Evolutionary conservation across 1,140 invertebrate species (phyloP), one percentile per base, ranked within the genome.

Genomic region (Manduca sexta): DNA sequence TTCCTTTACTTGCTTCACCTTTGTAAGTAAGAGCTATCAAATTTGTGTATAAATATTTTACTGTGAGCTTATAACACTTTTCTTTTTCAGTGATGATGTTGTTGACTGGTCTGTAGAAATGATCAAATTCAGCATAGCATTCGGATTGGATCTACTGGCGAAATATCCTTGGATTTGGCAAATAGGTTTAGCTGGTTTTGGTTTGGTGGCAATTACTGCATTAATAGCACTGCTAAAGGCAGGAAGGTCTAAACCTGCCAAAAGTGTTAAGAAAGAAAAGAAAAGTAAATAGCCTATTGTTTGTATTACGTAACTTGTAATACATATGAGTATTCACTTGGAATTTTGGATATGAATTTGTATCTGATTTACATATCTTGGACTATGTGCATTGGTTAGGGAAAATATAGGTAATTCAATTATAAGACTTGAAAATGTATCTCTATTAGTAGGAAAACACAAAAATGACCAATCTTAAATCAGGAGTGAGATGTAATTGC

Each of bases 1-100:
- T 96, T 15, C 93, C 93, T 48, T 72, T 90, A 16, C 91, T 93
- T 48, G 90, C 92, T 79, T 90, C 90, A 57, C 91, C 92, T 62
- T 94, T 95, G 92, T 94, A 88, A 91, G 91, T 91, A 75, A 65
- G n/a, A n/a, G n/a, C n/a, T 48, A 35, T 35, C n/a, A 35, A 5
- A 12, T 35, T 35, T n/a, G 5, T 35, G 5, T 35, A 1, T n/a
- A n/a, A n/a, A 35, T n/a, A 35, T 35, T 12, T 14, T 11, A 35
- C 8, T 34, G 11, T 34, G 3, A 34, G 33, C 11, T 8, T 4
- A 11, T 34, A 14, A 26, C n/a, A 34, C 13, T 34, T n/a, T 34
- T 34, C 4, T 56, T 56, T 91, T 91, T 68, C 81, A 93, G 92
- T 79, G 92, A 93, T 73, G 91, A 93, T 64, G 72, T 93, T 14